Conservation (phyloP, 2,888 invertebrate genomes). For the Apamea anceps region DNA sequence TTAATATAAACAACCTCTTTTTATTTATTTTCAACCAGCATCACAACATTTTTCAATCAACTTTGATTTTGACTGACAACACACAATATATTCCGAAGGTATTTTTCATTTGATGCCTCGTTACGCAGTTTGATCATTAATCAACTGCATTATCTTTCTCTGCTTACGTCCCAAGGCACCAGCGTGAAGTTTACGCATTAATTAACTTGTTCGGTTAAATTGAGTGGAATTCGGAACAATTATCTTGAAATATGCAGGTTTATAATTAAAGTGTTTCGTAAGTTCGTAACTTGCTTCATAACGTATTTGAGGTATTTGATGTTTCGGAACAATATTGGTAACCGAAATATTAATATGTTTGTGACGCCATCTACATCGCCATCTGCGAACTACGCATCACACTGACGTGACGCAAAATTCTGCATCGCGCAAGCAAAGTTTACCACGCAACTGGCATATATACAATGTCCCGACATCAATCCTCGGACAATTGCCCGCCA, state of each 20-base stretch:
- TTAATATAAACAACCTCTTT: not conserved
- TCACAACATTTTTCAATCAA: slow-evolving; percentile 27
- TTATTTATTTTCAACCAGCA: slow-evolving; percentile 11
- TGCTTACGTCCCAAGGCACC: slow-evolving; percentile 6
- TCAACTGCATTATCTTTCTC: slow-evolving; percentile 37
- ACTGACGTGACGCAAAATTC: not conserved
- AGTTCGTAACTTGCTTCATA: not conserved
- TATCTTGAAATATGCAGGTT: slow-evolving; percentile 28
- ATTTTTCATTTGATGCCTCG: slow-evolving; percentile 58
- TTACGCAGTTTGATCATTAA: slow-evolving; percentile 38
- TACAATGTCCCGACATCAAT: no score
- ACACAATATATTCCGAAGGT: slow-evolving; percentile 30
- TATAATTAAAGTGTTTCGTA: slow-evolving; percentile 5
- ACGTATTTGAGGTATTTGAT: not conserved
- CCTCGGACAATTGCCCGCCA: no score
- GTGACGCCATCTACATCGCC: not conserved
- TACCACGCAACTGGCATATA: no score
- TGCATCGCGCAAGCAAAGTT: not conserved
- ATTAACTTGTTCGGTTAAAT: slow-evolving; percentile 40
- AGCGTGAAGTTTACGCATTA: slow-evolving; percentile 46
- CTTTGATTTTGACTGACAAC: slow-evolving; percentile 36
- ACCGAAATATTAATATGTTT: not conserved
- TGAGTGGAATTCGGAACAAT: slow-evolving; percentile 44
- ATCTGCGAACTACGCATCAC: not conserved
- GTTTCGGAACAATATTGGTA: not conserved